Conservation (phyloP, 2,797 vertebrate genomes). For the Enoplosus armatus region DNA sequence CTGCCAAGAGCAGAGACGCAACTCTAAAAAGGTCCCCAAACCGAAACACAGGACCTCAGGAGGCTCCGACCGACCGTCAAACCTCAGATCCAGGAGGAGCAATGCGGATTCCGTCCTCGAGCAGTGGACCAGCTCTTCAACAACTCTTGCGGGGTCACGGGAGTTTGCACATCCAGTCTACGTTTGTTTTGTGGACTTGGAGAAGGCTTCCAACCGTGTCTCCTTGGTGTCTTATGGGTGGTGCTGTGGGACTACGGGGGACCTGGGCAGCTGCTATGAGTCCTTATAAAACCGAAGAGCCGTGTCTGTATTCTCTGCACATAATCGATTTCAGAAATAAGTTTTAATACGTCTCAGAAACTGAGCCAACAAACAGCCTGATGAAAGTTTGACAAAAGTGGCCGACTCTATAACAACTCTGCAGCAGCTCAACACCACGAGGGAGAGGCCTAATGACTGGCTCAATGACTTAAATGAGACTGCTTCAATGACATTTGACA, state of each 20-base stretch:
- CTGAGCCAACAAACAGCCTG: too few species aligned
- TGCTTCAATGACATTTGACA: conserved; percentile 13
- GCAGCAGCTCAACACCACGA: conserved; percentile 3
- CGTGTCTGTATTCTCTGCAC: too few species aligned
- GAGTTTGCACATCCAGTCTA: too few species aligned
- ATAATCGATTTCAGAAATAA: too few species aligned
- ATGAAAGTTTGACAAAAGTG: neutral
- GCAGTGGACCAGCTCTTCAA: too few species aligned
- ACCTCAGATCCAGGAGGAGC: too few species aligned
- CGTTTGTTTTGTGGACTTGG: too few species aligned
- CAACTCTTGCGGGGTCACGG: too few species aligned
- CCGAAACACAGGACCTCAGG: neutral
- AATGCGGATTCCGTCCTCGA: too few species aligned
- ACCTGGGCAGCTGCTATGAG: neutral
- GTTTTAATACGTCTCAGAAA: too few species aligned
- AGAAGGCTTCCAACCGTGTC: too few species aligned
- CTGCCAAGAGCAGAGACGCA: neutral
- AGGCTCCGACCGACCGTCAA: neutral
- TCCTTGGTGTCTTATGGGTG: neutral
- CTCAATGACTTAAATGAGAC: conserved; percentile 21
- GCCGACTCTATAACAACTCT: neutral
- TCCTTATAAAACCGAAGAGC: too few species aligned
- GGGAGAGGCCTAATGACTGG: neutral
- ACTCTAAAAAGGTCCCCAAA: neutral
- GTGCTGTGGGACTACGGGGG: neutral